Evolutionary conservation across 2,797 vertebrate genomes (phyloP), one percentile per base, ranked within the genome.

Genomic region (Apogon hyalosoma): DNA sequence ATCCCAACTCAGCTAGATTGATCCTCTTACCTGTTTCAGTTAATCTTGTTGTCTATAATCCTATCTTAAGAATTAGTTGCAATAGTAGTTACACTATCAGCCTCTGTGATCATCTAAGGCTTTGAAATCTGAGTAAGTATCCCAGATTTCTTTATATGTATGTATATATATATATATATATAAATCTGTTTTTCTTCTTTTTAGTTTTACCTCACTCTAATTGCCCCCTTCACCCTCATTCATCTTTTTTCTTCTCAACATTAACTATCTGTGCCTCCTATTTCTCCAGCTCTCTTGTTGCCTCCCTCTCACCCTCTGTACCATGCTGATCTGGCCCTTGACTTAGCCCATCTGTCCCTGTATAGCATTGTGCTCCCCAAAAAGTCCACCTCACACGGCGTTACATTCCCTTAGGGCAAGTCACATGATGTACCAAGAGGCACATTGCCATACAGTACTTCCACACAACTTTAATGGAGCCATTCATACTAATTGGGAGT

Each of bases 311-410:
- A 16, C 48, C 66, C 62, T 56, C 68, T 65, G 24, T 50, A 53
- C 75, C 33, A 13, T 53, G 63, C 73, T 78, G 70, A 79, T 75
- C 71, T 76, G 75, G 0, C 4, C 87, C 79, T 83, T 90, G 90
- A 92, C 89, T 90, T 18, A n/a, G 80, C 84, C 92, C 92, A 92
- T 95, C 93, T 95, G 92, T 91, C 91, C 75, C 82, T 73, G 66
- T 76, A 54, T 73, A 66, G 83, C 82, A 89, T 82, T 78, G 73
- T 79, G 73, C 73, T 70, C 84, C 90, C 82, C 59, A 73, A 79
- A 74, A 77, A 69, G 82, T 70, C 73, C 74, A 66, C 82, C 87
- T 81, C 83, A 81, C 86, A 80, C 80, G 60, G 69, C 65, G 39
- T 67, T 70, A 57, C 86, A 89, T 91, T 87, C 86, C 88, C 84